Percentiles rank a stretch among this genome's conserved stretches.
These are phyloP conservation scores for Amphiprion ocellaris DNA, from an alignment of 2,113 vertebrate species.

Conservation along the genomic window DNA sequence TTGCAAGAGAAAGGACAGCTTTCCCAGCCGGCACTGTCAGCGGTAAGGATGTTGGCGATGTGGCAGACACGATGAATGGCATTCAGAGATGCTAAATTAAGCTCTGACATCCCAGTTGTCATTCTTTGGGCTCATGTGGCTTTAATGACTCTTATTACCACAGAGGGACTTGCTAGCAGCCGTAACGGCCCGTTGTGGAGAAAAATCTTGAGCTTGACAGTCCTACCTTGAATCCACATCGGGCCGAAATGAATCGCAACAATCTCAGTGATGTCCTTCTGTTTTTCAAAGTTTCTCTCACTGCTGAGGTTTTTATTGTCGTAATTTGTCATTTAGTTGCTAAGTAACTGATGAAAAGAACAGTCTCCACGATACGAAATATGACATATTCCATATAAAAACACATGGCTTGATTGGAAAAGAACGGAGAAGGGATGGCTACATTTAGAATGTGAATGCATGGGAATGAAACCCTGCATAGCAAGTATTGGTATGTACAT, in stretches of 20 bases:
- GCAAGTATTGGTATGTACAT: no score
- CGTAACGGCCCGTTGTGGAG: background rate
- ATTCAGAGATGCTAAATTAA: background rate
- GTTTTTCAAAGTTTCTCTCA: background rate
- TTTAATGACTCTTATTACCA: constrained; percentile 23
- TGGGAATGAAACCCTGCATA: constrained; percentile 13
- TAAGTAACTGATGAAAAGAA: constrained; percentile 59
- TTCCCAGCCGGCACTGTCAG: background rate
- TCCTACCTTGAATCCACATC: background rate
- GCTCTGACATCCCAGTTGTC: constrained; percentile 6
- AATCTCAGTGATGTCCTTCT: constrained; percentile 32
- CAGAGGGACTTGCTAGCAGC: background rate
- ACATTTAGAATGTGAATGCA: background rate
- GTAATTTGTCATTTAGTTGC: constrained; percentile 48
- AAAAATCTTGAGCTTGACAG: background rate
- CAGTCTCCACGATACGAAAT: constrained; percentile 3
- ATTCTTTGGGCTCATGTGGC: constrained; percentile 1
- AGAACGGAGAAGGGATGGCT: background rate
- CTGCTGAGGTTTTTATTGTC: constrained; percentile 6
- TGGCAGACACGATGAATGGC: background rate
- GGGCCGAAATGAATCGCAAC: background rate
- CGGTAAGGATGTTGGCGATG: background rate
- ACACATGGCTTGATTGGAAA: constrained; percentile 3
- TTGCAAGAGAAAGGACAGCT: background rate
- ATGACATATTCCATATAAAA: constrained; percentile 18